Evolutionary conservation across 2,888 invertebrate species (phyloP).

Genomic region (Monopis laevigella): DNA sequence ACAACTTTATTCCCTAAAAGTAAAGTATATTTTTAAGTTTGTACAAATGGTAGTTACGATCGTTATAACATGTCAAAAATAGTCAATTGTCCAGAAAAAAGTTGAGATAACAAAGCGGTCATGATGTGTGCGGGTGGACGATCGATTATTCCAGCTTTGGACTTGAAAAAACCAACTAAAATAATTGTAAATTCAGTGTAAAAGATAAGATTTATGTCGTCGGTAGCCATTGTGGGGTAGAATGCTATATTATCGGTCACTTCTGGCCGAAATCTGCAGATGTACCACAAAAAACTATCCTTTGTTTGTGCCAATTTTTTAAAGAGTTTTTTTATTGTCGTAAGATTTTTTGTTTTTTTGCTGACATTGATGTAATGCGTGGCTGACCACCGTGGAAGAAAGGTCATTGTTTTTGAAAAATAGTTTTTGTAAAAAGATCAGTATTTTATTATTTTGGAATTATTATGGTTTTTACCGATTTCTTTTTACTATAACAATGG

Average conservation of each 20-base stretch:
- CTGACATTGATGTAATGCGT: neutral
- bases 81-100: conserved; percentile 57
- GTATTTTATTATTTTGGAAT: neutral
- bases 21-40: neutral
- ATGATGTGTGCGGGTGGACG: conserved; percentile 58
- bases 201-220: conserved; percentile 54
- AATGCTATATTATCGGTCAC: conserved; percentile 25
- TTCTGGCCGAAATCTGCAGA: conserved; percentile 50
- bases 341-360: conserved; percentile 5
- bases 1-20: neutral
- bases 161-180: conserved; percentile 39
- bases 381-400: conserved; percentile 9
- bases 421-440: neutral
- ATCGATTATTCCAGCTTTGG: conserved; percentile 40
- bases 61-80: neutral
- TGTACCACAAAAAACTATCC: conserved; percentile 23
- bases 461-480: neutral
- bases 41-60: neutral
- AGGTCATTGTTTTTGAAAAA: neutral
- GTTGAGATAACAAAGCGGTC: conserved; percentile 38
- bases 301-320: conserved; percentile 28
- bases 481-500: too few species aligned
- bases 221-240: conserved; percentile 52
- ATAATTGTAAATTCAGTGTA: conserved; percentile 57
- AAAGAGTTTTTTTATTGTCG: conserved; percentile 8